Conservation (phyloP, 2,888 invertebrate genomes). For the Scrobipalpa costella region DNA sequence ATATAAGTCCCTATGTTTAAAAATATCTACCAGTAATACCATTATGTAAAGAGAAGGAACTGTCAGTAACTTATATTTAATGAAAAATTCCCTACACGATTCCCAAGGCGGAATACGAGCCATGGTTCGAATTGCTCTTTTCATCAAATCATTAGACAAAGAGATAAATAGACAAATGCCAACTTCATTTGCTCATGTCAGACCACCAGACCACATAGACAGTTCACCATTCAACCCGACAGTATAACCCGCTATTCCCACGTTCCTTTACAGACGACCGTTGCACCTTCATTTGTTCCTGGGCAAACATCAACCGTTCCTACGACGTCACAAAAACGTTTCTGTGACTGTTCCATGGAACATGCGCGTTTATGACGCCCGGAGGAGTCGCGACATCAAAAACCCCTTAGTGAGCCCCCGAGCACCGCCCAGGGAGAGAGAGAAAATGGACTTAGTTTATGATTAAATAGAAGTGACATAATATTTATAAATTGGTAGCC, state of each 20-base stretch:
- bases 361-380: constrained; percentile 58
- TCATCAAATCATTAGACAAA: no score
- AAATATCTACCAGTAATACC: no score
- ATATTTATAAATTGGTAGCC: not conserved
- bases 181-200: no score
- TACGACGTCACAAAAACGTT: constrained; percentile 48
- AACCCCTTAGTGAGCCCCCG: constrained; percentile 63
- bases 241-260: not conserved
- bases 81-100: no score
- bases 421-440: constrained; percentile 51
- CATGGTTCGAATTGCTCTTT: no score
- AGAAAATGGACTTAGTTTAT: not conserved
- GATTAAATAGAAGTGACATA: not conserved
- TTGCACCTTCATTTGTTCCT: constrained; percentile 53
- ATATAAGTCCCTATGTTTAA: no score
- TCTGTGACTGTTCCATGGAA: constrained; percentile 38
- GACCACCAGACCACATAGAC: no score
- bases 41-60: no score
- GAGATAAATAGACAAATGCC: no score
- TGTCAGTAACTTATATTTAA: no score
- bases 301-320: constrained; percentile 42
- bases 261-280: constrained; percentile 10
- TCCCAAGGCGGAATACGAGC: no score
- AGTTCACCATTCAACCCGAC: not conserved
- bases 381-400: constrained; percentile 61